phyloP scores from a whole-genome alignment of 2,797 vertebrate genomes.

The Rhadinocentrus ornatus region DNA sequence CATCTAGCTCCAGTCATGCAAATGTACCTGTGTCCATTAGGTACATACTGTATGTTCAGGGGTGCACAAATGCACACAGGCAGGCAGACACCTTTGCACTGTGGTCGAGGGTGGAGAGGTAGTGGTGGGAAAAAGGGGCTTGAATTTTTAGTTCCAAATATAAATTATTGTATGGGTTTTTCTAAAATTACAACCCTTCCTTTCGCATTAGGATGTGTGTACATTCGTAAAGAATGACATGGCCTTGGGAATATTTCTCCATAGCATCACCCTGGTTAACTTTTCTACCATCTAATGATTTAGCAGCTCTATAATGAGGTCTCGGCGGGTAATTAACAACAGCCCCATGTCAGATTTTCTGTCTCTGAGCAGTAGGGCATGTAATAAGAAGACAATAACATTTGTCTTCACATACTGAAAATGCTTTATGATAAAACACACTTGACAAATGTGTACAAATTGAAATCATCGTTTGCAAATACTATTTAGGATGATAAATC shows the following conservation, averaged over 20 bases:
- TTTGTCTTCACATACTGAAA: slow-evolving; percentile 18
- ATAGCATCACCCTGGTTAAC: slow-evolving; percentile 48
- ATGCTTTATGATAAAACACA: slow-evolving; percentile 4
- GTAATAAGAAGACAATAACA: slow-evolving; percentile 27
- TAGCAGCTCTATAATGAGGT: slow-evolving; percentile 56
- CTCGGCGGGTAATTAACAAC: slow-evolving; percentile 58
- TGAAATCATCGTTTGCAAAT: not conserved
- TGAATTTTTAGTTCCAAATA: not conserved
- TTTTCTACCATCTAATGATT: slow-evolving; percentile 51
- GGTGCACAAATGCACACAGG: slow-evolving; percentile 9
- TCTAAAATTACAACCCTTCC: slow-evolving; percentile 6
- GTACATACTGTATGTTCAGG: slow-evolving; percentile 5
- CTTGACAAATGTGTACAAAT: slow-evolving; percentile 8
- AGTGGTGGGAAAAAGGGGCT: too few relatives aligned
- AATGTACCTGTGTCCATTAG: slow-evolving; percentile 62
- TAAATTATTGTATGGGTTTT: not conserved
- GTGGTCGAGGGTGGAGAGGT: too few relatives aligned
- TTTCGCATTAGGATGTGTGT: slow-evolving; percentile 5
- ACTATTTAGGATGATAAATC: slow-evolving; percentile 1
- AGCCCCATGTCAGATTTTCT: slow-evolving; percentile 22
- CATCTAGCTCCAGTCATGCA: slow-evolving; percentile 42
- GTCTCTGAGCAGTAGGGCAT: slow-evolving; percentile 11
- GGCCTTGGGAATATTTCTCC: slow-evolving; percentile 55
- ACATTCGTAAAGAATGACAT: slow-evolving; percentile 34
- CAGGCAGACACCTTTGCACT: not conserved